These are phyloP conservation scores for Genyomyrus donnyi DNA, from an alignment of 2,113 vertebrate species.

Conservation along the genomic window DNA sequence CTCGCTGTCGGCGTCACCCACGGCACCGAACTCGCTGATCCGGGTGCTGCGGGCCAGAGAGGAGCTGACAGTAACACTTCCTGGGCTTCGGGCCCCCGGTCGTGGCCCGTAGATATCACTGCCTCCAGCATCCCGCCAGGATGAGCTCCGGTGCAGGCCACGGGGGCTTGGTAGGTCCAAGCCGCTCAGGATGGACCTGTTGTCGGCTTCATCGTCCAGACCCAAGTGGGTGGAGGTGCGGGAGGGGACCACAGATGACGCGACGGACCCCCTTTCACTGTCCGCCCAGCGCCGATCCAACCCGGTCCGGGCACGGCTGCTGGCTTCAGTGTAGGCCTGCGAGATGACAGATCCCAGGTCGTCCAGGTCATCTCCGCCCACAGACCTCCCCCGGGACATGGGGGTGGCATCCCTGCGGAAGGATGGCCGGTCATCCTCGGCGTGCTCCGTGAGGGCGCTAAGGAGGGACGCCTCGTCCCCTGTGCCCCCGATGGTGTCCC, in stretches of 20 bases:
- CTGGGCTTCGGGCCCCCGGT: slow-evolving; percentile 42
- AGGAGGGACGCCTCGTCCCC: slow-evolving; percentile 82
- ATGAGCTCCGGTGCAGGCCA: slow-evolving; percentile 64
- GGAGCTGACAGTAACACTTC: slow-evolving; percentile 43
- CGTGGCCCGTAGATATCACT: slow-evolving; percentile 41
- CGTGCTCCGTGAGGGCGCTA: slow-evolving; percentile 73
- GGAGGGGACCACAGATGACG: slow-evolving; percentile 69
- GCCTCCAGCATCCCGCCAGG: slow-evolving; percentile 64
- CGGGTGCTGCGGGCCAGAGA: slow-evolving; percentile 68
- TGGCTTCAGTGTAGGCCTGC: slow-evolving; percentile 68
- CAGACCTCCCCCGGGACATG: slow-evolving; percentile 43
- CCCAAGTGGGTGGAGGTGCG: slow-evolving; percentile 65
- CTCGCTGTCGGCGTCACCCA: slow-evolving; percentile 48
- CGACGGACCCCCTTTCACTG: slow-evolving; percentile 64
- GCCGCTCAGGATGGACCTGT: slow-evolving; percentile 67
- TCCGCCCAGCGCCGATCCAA: slow-evolving; percentile 81
- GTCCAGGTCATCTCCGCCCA: slow-evolving; percentile 48
- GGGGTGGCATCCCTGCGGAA: slow-evolving; percentile 54
- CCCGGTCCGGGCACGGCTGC: slow-evolving; percentile 66
- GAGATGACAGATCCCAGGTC: slow-evolving; percentile 70
- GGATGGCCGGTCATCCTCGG: slow-evolving; percentile 64
- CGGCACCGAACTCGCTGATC: slow-evolving; percentile 66
- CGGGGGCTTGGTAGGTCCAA: slow-evolving; percentile 70
- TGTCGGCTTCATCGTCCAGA: slow-evolving; percentile 66
- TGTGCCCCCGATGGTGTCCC: slow-evolving; percentile 81